Evolutionary conservation across 2,113 vertebrate species (phyloP).

Genomic region (Dromaius novaehollandiae): DNA sequence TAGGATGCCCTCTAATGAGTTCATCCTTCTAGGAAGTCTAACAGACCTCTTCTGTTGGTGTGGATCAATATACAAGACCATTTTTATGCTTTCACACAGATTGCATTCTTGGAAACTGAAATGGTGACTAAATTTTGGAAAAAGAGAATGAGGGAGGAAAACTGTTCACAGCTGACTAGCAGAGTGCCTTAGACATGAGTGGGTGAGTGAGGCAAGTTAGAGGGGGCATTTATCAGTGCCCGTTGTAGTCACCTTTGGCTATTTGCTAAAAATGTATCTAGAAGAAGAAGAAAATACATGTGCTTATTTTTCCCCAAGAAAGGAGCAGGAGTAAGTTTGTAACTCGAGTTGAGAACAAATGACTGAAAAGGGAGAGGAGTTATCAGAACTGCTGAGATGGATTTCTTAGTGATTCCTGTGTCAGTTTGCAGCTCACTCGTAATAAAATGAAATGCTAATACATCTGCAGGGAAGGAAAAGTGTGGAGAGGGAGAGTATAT

Average conservation of each 20-base stretch:
- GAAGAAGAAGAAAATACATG: neutral
- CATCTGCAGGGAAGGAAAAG: neutral
- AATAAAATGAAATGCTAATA: neutral
- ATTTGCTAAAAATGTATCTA: neutral
- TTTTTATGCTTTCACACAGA: neutral
- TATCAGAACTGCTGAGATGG: neutral
- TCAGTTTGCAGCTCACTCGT: neutral
- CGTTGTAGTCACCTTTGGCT: neutral
- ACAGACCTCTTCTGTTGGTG: neutral
- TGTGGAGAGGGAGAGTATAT: neutral
- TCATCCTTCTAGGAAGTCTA: neutral
- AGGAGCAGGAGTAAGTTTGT: neutral
- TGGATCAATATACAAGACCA: neutral
- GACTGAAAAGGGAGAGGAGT: neutral
- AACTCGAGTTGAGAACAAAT: neutral
- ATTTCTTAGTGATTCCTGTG: neutral
- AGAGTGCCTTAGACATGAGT: neutral
- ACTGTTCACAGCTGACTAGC: neutral
- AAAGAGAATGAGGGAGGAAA: neutral
- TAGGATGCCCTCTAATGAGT: neutral
- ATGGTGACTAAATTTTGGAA: neutral
- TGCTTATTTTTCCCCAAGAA: neutral
- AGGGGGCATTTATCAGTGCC: neutral
- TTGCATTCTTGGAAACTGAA: neutral
- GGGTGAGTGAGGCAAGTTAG: neutral